Evolutionary conservation across 2,888 invertebrate genomes (phyloP).

Genomic region (Pterostichus madidus): DNA sequence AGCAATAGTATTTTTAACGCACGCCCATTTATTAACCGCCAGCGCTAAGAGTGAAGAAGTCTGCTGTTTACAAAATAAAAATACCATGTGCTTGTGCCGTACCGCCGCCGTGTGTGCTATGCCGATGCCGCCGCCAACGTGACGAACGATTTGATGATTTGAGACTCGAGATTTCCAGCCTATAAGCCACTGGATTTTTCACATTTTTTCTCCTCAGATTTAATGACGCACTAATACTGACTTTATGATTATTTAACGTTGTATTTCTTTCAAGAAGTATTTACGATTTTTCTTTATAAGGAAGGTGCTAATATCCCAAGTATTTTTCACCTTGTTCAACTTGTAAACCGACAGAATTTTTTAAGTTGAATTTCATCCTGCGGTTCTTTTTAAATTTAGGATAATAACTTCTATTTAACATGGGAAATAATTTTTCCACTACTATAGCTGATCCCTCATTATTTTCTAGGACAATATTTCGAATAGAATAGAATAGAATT

Average conservation of each 20-base stretch:
- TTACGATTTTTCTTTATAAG: constrained; percentile 13
- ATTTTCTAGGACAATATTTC: too few relatives aligned
- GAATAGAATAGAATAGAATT: too few relatives aligned
- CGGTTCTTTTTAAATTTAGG: too few relatives aligned
- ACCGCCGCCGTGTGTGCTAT: constrained; percentile 29
- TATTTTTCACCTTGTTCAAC: background rate
- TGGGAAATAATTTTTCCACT: too few relatives aligned
- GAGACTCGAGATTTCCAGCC: constrained; percentile 4
- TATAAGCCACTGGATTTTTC: constrained; percentile 5
- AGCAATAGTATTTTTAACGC: constrained; percentile 64
- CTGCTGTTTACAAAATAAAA: constrained; percentile 64
- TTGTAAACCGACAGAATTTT: too few relatives aligned
- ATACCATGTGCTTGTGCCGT: constrained; percentile 43
- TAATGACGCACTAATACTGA: constrained; percentile 40
- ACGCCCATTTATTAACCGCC: constrained; percentile 59
- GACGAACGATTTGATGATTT: constrained; percentile 48
- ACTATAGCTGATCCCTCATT: too few relatives aligned
- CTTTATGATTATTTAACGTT: constrained; percentile 41
- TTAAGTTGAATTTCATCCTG: too few relatives aligned
- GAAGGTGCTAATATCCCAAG: constrained; percentile 10
- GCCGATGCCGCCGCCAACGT: constrained; percentile 15
- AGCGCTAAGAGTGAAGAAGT: constrained; percentile 23
- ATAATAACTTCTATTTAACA: too few relatives aligned
- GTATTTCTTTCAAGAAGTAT: constrained; percentile 44
- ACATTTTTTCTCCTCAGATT: constrained; percentile 39